Conservation (phyloP, 2,888 invertebrate species). For the Myopa testacea region DNA sequence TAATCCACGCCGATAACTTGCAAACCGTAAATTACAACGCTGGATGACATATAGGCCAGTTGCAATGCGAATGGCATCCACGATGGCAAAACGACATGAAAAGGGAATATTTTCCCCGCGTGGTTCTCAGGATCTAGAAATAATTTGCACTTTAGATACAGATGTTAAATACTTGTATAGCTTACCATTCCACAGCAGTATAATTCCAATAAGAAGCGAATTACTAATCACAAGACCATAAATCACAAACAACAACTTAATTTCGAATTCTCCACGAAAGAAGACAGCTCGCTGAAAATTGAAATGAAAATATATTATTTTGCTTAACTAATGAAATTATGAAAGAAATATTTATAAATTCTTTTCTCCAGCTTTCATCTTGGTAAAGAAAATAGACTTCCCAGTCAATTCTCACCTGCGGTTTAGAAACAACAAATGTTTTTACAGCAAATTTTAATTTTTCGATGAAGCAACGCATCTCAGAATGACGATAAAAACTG, state of each 20-base stretch:
- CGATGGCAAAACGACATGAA: constrained; percentile 50
- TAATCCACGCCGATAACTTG: constrained; percentile 55
- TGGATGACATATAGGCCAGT: constrained; percentile 53
- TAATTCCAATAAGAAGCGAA: constrained; percentile 42
- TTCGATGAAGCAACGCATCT: constrained; percentile 41
- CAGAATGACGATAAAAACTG: constrained; percentile 40
- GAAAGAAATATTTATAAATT: no score
- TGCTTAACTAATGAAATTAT: no score
- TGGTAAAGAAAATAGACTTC: no score
- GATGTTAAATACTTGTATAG: neutral
- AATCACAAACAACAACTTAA: constrained; percentile 44
- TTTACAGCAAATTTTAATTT: constrained; percentile 43
- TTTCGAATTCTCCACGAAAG: constrained; percentile 46
- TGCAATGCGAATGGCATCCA: constrained; percentile 49
- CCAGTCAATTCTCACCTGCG: constrained; percentile 44
- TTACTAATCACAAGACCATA: constrained; percentile 42
- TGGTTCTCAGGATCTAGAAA: constrained; percentile 51
- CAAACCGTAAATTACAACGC: constrained; percentile 49
- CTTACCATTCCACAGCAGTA: constrained; percentile 45
- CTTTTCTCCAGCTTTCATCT: no score
- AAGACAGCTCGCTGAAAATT: constrained; percentile 42
- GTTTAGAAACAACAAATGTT: constrained; percentile 45
- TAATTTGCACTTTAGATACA: neutral
- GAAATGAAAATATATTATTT: no score
- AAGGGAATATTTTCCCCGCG: constrained; percentile 56